phyloP scores from a whole-genome alignment of 53 echinoderm and acorn worm species.

The Crossaster papposus region DNA sequence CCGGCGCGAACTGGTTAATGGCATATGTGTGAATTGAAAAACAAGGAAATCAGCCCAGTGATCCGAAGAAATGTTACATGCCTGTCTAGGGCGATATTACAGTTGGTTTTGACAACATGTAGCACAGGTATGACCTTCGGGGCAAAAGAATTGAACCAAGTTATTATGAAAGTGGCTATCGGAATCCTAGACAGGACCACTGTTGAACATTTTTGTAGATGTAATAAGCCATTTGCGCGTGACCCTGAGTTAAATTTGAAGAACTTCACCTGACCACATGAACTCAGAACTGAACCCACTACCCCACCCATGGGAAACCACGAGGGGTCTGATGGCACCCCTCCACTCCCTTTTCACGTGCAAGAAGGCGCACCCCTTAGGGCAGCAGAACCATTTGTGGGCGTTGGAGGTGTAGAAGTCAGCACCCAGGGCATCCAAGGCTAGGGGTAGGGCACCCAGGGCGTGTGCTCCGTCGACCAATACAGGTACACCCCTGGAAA shows the following conservation, averaged over 20 bases:
- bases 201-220: too few species aligned
- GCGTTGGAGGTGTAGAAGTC: conserved; percentile 81
- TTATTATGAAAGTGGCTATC: too few species aligned
- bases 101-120: not conserved
- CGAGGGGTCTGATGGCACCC: conserved; percentile 54
- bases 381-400: conserved; percentile 84
- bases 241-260: too few species aligned
- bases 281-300: conserved; percentile 85
- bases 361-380: conserved; percentile 78
- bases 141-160: too few species aligned
- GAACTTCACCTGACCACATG: conserved; percentile 80
- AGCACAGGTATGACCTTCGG: too few species aligned
- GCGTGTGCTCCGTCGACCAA: conserved; percentile 80
- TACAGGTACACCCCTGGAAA: conserved; percentile 77
- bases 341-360: conserved; percentile 65
- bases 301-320: conserved; percentile 85
- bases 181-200: too few species aligned
- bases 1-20: too few species aligned
- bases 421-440: conserved; percentile 58
- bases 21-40: too few species aligned
- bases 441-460: conserved; percentile 72
- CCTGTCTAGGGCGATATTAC: too few species aligned
- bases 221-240: too few species aligned
- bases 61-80: too few species aligned
- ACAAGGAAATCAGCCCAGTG: too few species aligned